Conservation (phyloP, 2,888 invertebrate species). For the Abscondita cerata region DNA sequence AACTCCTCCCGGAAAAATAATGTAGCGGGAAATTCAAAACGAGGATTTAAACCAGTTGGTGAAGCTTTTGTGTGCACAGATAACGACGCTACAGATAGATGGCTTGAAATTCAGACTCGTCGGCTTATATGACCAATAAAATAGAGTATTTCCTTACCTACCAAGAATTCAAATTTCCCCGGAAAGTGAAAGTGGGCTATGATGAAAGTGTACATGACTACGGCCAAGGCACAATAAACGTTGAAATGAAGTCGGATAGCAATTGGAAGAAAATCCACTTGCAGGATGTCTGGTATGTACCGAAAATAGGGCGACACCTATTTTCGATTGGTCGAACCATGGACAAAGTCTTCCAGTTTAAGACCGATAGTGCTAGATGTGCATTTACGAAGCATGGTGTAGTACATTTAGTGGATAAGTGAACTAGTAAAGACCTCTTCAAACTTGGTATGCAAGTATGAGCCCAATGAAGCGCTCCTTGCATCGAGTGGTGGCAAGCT, state of each 20-base stretch:
- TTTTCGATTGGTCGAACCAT: conserved; percentile 9
- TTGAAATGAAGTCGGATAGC: neutral
- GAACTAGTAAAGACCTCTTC: no score
- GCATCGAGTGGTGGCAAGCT: no score
- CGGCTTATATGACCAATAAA: neutral
- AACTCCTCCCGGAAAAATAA: neutral
- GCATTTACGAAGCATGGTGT: neutral
- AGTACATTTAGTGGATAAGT: no score
- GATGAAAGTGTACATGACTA: neutral
- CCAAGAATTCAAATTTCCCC: neutral
- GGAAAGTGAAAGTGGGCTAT: neutral
- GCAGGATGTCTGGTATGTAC: conserved; percentile 4
- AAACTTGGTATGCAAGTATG: no score
- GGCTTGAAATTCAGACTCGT: neutral
- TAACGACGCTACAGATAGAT: neutral
- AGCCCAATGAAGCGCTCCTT: no score
- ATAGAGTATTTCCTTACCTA: neutral
- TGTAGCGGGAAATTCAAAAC: neutral
- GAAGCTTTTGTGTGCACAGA: neutral
- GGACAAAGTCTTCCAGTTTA: neutral
- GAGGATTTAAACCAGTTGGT: neutral
- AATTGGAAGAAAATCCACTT: conserved; percentile 1
- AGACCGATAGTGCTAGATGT: neutral
- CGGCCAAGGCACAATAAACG: conserved; percentile 5
- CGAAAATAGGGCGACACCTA: neutral